A percentile compares a stretch with the other conserved stretches of the same genome.
Conservation (phyloP, 2,888 invertebrate genomes). For the Trichopria drosophilae region DNA sequence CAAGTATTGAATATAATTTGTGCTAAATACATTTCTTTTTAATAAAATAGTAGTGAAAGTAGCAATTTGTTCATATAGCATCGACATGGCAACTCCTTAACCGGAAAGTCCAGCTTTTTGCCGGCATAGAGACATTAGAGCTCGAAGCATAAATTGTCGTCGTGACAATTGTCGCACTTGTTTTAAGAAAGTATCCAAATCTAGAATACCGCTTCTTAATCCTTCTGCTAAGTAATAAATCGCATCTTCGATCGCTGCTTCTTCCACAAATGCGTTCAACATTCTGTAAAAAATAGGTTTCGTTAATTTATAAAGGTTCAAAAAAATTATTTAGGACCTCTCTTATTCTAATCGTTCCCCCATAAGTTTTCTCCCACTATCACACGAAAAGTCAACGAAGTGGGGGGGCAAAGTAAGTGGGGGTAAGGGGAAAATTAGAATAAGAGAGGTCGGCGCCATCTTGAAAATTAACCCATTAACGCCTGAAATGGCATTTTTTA, state of each 20-base stretch:
- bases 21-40: conserved; percentile 26
- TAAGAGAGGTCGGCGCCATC: too few relatives aligned
- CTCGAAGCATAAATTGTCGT: conserved; percentile 93
- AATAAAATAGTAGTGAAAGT: conserved; percentile 28
- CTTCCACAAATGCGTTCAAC: conserved; percentile 92
- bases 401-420: too few relatives aligned
- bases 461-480: too few relatives aligned
- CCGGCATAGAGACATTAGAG: conserved; percentile 95
- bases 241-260: conserved; percentile 97
- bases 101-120: conserved; percentile 87
- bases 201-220: conserved; percentile 86
- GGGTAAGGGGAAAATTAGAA: too few relatives aligned
- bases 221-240: conserved; percentile 98
- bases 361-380: too few relatives aligned
- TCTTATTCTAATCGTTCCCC: too few relatives aligned
- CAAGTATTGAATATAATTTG: conserved; percentile 23
- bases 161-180: conserved; percentile 93
- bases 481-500: too few relatives aligned
- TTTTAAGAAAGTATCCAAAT: conserved; percentile 94
- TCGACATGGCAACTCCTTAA: too few relatives aligned
- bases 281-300: conserved; percentile 64
- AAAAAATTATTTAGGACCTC: neutral
- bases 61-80: too few relatives aligned
- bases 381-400: too few relatives aligned
- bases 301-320: neutral